Evolutionary conservation across 1,140 invertebrate genomes (phyloP).

Genomic region (Microplitis demolitor): DNA sequence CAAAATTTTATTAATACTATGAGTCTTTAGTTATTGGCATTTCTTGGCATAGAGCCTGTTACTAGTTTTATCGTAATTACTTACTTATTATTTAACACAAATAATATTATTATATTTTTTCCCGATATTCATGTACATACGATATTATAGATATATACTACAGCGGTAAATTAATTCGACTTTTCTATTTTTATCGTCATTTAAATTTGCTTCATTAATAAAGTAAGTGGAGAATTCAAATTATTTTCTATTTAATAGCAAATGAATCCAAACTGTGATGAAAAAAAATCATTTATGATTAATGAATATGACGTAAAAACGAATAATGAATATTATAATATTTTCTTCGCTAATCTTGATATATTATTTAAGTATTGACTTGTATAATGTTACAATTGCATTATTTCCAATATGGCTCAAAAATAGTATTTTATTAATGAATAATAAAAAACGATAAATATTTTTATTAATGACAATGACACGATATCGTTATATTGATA

Average conservation of each 20-base stretch:
- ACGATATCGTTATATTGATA: not conserved
- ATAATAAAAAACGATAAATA: not conserved
- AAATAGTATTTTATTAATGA: constrained; percentile 21
- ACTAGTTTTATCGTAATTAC: constrained; percentile 21
- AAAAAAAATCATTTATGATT: not conserved
- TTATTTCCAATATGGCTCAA: constrained; percentile 25
- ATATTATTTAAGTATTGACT: constrained; percentile 30
- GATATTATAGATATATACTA: constrained; percentile 12
- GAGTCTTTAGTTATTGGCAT: constrained; percentile 59
- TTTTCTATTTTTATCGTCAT: not conserved
- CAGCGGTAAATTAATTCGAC: not conserved
- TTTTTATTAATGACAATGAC: not conserved
- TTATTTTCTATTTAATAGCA: not conserved
- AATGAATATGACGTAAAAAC: not conserved
- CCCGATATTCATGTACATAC: not conserved
- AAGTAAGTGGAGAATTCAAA: not conserved
- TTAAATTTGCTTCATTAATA: not conserved
- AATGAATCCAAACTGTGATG: not conserved
- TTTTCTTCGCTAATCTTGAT: constrained; percentile 11
- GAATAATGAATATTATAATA: not conserved
- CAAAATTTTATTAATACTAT: constrained; percentile 43
- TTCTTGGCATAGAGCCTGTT: constrained; percentile 48
- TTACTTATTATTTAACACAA: constrained; percentile 27
- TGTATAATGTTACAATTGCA: constrained; percentile 21
- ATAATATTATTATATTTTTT: constrained; percentile 8